These are phyloP conservation scores for Ciconia nigra DNA, from an alignment of 2,797 vertebrate species.

Conservation along the genomic window DNA sequence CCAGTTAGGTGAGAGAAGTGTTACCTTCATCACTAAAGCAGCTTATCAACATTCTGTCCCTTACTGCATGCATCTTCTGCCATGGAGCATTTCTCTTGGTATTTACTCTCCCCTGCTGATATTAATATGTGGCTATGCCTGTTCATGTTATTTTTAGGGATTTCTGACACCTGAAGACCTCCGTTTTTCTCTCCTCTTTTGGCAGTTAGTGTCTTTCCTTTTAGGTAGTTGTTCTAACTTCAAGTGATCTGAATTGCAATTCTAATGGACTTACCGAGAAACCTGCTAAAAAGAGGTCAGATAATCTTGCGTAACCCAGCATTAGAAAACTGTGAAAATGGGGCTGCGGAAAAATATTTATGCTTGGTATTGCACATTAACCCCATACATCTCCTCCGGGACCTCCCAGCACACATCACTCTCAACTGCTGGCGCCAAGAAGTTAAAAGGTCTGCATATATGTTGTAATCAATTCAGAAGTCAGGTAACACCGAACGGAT, in stretches of 20 bases:
- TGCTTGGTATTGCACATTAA: conserved; percentile 8
- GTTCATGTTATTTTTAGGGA: neutral
- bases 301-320: neutral
- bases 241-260: neutral
- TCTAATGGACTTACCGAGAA: neutral
- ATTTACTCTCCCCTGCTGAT: neutral
- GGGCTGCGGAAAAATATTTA: conserved; percentile 11
- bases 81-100: neutral
- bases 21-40: neutral
- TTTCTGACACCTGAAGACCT: neutral
- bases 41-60: neutral
- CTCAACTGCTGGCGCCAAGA: conserved; percentile 45
- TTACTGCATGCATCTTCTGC: neutral
- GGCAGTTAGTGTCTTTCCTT: neutral
- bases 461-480: conserved; percentile 54
- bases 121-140: neutral
- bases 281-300: neutral
- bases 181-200: neutral
- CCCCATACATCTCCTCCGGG: neutral
- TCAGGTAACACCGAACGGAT: neutral
- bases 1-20: neutral
- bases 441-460: conserved; percentile 50
- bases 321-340: conserved; percentile 11
- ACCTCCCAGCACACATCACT: conserved; percentile 16
- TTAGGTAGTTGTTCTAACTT: neutral